A percentile compares a stretch with the other conserved stretches of the same genome.
These are phyloP conservation scores for Conger conger DNA, from an alignment of 2,113 vertebrate genomes.

Conservation along the genomic window DNA sequence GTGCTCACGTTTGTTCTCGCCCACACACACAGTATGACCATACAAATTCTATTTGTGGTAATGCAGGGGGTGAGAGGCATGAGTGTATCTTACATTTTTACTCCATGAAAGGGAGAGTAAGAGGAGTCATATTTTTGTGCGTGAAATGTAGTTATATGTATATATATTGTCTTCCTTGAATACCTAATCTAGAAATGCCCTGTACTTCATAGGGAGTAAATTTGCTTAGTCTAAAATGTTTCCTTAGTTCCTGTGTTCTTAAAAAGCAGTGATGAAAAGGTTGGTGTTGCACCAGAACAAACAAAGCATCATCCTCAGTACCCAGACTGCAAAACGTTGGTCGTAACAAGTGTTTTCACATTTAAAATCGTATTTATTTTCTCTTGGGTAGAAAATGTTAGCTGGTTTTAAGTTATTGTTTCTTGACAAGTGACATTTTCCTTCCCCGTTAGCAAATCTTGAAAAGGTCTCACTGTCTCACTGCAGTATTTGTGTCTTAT, in stretches of 20 bases:
- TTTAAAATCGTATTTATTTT: too few relatives aligned
- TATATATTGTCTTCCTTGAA: neutral
- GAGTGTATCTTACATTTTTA: neutral
- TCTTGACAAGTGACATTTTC: too few relatives aligned
- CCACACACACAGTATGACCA: neutral
- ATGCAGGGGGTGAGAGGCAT: neutral
- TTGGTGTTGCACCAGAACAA: too few relatives aligned
- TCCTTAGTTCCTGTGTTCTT: neutral
- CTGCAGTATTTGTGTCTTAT: too few relatives aligned
- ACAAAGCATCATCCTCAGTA: too few relatives aligned
- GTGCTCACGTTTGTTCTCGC: neutral
- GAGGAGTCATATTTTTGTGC: neutral
- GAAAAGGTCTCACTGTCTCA: too few relatives aligned
- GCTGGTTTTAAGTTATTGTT: too few relatives aligned
- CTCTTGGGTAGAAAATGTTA: too few relatives aligned
- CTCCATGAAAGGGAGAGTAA: neutral
- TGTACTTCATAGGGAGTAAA: neutral
- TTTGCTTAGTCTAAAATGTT: neutral
- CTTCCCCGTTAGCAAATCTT: too few relatives aligned
- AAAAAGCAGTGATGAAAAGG: neutral
- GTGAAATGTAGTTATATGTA: neutral
- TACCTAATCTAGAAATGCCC: neutral
- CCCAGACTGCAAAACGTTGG: too few relatives aligned
- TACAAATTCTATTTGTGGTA: too few relatives aligned
- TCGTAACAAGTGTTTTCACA: too few relatives aligned